These are phyloP conservation scores for Ammodytes marinus DNA, from an alignment of 2,113 vertebrate genomes.

Conservation along the genomic window DNA sequence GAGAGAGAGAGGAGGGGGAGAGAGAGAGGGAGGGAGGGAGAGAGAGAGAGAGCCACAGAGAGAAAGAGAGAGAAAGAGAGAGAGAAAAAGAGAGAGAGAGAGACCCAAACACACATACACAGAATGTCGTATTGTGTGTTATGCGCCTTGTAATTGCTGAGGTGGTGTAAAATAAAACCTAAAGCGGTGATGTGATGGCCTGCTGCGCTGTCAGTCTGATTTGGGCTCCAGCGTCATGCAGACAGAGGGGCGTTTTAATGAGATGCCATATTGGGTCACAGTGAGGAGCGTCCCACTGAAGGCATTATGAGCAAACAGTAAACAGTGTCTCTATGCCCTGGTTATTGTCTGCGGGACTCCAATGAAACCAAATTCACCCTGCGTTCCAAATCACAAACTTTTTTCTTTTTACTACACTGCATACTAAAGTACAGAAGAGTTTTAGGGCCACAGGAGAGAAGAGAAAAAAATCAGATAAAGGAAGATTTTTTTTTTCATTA, in stretches of 20 bases:
- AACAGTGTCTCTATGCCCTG: constrained; percentile 26
- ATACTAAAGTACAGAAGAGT: no score
- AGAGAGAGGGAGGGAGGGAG: no score
- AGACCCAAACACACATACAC: neutral
- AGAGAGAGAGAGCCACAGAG: no score
- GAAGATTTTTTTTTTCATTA: no score
- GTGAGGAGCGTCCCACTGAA: constrained; percentile 42
- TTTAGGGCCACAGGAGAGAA: no score
- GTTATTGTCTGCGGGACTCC: constrained; percentile 25
- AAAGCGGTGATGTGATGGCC: neutral
- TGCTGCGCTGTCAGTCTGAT: constrained; percentile 52
- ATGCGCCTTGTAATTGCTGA: constrained; percentile 50
- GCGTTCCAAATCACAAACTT: no score
- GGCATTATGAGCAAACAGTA: constrained; percentile 61
- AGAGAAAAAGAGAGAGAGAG: neutral
- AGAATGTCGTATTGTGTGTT: constrained; percentile 48
- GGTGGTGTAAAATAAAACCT: constrained; percentile 44
- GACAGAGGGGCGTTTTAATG: constrained; percentile 58
- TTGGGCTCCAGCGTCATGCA: constrained; percentile 20
- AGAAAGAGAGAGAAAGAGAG: neutral
- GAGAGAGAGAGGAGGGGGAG: neutral
- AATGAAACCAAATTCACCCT: constrained; percentile 20
- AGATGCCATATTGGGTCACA: constrained; percentile 56
- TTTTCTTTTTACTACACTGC: no score
- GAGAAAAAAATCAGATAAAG: no score